Evolutionary conservation across 2,797 vertebrate genomes (phyloP), one percentile per base, ranked within the genome.

Genomic region (Acanthurus tractus): DNA sequence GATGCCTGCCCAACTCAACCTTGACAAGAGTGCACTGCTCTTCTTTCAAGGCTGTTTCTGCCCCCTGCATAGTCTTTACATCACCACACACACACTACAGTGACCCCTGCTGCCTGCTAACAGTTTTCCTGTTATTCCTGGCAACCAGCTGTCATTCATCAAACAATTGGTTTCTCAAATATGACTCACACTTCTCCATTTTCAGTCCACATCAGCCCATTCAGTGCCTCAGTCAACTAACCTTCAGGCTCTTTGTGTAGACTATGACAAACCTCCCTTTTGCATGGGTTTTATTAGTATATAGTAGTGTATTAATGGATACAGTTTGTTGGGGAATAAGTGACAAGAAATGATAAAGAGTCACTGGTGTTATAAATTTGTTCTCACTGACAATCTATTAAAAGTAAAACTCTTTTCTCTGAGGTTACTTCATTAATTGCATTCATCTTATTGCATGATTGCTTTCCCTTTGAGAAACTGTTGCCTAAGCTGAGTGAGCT

Each of bases 51-150:
- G 64, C 79, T 64, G 29, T 44, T 70, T 63, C 86, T 79, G 77
- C 78, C 73, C 77, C 57, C 45, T 70, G 52, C 50, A 54, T 82
- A 71, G 83, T 86, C 74, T 81, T 80, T 85, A 81, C 74, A 83
- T 89, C 89, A 88, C 86, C 57, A 62, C 70, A 81, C 85, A 89
- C 84, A 90, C 81, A 81, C 72, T 42, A 67, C 63, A 75, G 70
- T 87, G 84, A 89, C 88, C 86, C 77, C 76, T 81, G 84, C 69
- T 83, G 74, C 85, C 83, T 87, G 81, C 87, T 85, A 89, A 79
- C 78, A 84, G 77, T 84, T 89, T 78, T 46, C 71, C 57, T 67
- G 54, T 70, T 82, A 81, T 83, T 86, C 63, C 68, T 87, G 84
- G 89, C 89, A 90, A 71, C 80, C 57, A 82, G 72, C 77, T 89